A percentile compares a stretch with the other conserved stretches of the same genome.
Evolutionary conservation across 2,113 vertebrate genomes (phyloP).

Genomic region (Sitta europaea): DNA sequence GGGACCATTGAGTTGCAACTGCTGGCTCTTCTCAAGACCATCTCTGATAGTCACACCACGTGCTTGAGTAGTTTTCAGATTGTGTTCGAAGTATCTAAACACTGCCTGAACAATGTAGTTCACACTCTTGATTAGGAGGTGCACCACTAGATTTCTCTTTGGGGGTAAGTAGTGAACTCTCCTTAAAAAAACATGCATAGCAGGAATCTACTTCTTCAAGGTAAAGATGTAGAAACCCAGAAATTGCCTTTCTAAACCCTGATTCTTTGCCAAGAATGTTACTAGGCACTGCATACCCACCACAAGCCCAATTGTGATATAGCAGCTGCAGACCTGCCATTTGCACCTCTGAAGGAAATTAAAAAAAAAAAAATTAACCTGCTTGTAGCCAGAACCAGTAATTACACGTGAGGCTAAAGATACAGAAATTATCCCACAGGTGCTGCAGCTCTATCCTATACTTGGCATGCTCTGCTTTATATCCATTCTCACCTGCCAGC

Average conservation of each 20-base stretch:
- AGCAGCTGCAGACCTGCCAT: neutral
- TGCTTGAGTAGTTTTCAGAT: neutral
- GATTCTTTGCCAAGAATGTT: neutral
- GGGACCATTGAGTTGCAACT: neutral
- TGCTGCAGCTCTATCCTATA: neutral
- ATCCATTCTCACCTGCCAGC: neutral
- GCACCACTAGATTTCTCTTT: neutral
- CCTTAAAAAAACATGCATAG: accelerated
- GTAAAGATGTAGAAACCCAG: neutral
- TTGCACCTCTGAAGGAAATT: neutral
- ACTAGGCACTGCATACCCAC: neutral
- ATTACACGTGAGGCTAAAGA: neutral
- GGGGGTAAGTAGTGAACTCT: neutral
- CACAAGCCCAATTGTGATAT: accelerated
- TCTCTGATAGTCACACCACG: neutral
- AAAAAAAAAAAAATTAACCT: neutral
- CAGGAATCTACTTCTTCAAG: neutral
- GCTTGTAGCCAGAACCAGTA: neutral
- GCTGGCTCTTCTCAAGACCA: neutral
- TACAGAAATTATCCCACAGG: neutral
- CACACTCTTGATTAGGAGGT: neutral
- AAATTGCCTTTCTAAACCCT: neutral
- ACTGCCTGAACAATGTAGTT: neutral
- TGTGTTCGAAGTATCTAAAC: neutral
- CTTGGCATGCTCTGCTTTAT: neutral